Evolutionary conservation across 2,113 vertebrate species (phyloP).

Genomic region (Excalfactoria chinensis): DNA sequence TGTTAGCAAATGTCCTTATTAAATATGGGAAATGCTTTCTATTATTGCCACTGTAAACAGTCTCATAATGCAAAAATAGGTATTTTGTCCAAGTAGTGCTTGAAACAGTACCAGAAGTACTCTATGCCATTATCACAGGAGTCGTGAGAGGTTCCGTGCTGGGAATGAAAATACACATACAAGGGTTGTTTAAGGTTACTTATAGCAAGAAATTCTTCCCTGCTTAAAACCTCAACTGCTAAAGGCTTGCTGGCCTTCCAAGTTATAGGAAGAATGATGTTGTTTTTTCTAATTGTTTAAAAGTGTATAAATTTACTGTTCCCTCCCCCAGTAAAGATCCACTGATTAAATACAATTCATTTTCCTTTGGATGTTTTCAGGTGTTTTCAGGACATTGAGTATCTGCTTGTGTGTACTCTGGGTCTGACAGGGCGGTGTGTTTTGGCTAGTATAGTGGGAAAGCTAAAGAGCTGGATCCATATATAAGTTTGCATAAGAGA

Average conservation of each 20-base stretch:
- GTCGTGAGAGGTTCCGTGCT: background rate
- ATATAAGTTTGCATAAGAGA: constrained; percentile 19
- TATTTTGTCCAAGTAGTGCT: background rate
- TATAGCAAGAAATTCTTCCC: background rate
- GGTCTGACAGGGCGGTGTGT: constrained; percentile 26
- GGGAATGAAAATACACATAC: background rate
- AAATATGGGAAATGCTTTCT: constrained; percentile 4
- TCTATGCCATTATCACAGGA: background rate
- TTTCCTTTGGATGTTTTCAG: background rate
- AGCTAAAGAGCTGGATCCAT: background rate
- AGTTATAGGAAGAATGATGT: background rate
- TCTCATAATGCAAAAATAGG: background rate
- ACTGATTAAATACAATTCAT: background rate
- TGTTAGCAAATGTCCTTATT: background rate
- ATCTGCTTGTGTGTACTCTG: background rate
- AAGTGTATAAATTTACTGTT: background rate
- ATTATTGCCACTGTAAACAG: background rate
- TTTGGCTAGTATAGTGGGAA: constrained; percentile 6
- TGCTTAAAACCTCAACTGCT: background rate
- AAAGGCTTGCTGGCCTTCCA: background rate
- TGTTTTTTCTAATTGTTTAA: background rate
- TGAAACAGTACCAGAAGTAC: constrained; percentile 3
- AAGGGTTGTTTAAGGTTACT: background rate
- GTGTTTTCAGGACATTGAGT: background rate
- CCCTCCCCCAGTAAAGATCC: background rate